phyloP scores from a whole-genome alignment of 2,888 invertebrate species.

The Perizoma flavofasciatum region DNA sequence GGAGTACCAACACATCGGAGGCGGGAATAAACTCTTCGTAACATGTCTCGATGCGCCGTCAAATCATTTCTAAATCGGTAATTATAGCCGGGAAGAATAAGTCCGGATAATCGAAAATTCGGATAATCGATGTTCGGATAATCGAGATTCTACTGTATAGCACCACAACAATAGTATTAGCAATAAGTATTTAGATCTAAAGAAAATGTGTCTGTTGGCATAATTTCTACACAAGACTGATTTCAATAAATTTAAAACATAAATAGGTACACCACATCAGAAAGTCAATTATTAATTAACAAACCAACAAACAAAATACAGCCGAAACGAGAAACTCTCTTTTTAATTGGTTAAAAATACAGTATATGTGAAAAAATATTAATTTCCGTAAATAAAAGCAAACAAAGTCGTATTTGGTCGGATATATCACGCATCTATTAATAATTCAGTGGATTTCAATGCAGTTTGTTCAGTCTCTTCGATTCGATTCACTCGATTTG shows the following conservation, averaged over 20 bases:
- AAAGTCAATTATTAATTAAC: slow-evolving; percentile 8
- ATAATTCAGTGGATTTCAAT: slow-evolving; percentile 29
- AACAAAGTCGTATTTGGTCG: slow-evolving; percentile 26
- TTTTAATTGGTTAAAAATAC: too few relatives aligned
- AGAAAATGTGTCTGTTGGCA: neutral
- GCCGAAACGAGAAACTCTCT: slow-evolving; percentile 9
- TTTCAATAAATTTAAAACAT: neutral
- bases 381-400: slow-evolving; percentile 17
- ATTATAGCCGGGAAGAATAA: too few relatives aligned
- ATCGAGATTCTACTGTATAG: too few relatives aligned
- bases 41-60: too few relatives aligned
- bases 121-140: too few relatives aligned
- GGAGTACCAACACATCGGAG: too few relatives aligned
- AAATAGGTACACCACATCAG: neutral
- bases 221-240: neutral
- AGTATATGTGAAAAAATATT: neutral
- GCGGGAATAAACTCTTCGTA: too few relatives aligned
- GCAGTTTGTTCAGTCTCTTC: slow-evolving; percentile 9
- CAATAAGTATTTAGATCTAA: too few relatives aligned
- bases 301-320: slow-evolving; percentile 6
- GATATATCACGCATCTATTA: slow-evolving; percentile 25
- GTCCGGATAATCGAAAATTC: too few relatives aligned
- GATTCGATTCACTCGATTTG: too few relatives aligned
- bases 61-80: too few relatives aligned
- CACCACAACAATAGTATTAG: too few relatives aligned